Evolutionary conservation across 37 sponge, comb jelly and placozoan species (phyloP), one percentile per base, ranked within the genome.

Genomic region (Beroe ovata): DNA sequence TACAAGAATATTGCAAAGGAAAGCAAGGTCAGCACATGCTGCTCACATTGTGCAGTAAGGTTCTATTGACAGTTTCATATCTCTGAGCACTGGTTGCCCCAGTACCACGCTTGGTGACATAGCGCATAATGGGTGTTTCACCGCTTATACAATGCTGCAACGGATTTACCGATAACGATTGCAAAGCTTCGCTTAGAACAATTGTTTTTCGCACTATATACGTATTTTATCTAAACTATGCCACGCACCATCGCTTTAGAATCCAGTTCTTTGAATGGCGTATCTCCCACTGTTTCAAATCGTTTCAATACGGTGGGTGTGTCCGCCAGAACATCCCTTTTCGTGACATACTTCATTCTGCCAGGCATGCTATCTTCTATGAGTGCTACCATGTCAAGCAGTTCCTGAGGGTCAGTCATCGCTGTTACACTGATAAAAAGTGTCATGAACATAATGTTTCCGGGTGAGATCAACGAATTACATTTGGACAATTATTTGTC

Each of bases 331-430:
- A 19, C 69, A 16, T 47, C 54, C 30, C 69, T 26, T 18, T 66
- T 66, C 2, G 69, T 66, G 8, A 66, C 35, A 16, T 29, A 66
- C 69, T 66, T 66, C 69, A 66, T 26, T 33, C 36, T 29, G 1
- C 69, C 69, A 19, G 69, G 69, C 16, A 66, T 25, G 30, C 69
- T 66, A 18, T 66, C 69, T 37, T 66, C 69, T 33, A 66, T 30
- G 2, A 66, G 36, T 18, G 32, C 69, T 1, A 66, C 30, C 69
- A 66, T 66, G 32, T 66, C 30, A 34, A 66, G 16, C 18, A 66
- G 25, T 18, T 2, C 69, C 69, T 66, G 36, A 18, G 23, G n/a
- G n/a, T n/a, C n/a, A n/a, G n/a, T n/a, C n/a, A n/a, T n/a, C n/a
- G n/a, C n/a, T n/a, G n/a, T n/a, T n/a, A n/a, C n/a, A n/a, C n/a